These are phyloP conservation scores for Pseudococcus viburni DNA, from an alignment of 2,888 invertebrate species.

Conservation along the genomic window DNA sequence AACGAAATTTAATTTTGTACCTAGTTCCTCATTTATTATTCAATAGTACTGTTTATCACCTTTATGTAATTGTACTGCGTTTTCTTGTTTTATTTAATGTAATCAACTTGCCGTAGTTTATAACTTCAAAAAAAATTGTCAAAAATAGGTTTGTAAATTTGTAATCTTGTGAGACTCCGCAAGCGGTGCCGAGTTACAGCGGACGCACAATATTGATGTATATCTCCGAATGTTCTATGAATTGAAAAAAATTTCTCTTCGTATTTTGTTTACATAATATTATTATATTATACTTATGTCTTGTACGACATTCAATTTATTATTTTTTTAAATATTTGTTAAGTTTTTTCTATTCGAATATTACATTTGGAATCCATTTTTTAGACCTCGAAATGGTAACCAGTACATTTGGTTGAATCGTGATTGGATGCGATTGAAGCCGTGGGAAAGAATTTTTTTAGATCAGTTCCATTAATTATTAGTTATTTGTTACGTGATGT, in stretches of 20 bases:
- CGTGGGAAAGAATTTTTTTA: neutral
- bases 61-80: too few species aligned
- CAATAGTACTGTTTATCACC: too few species aligned
- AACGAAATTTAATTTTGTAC: too few species aligned
- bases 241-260: neutral
- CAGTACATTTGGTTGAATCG: neutral
- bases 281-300: neutral
- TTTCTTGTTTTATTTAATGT: too few species aligned
- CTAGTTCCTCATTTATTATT: too few species aligned
- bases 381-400: slow-evolving; percentile 1
- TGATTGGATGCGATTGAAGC: neutral
- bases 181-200: too few species aligned
- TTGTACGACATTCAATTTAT: neutral
- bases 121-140: too few species aligned
- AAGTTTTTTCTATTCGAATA: neutral
- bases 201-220: too few species aligned
- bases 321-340: neutral
- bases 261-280: neutral
- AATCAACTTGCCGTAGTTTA: too few species aligned
- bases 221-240: neutral
- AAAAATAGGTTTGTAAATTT: too few species aligned
- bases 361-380: neutral
- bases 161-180: too few species aligned
- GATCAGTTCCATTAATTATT: neutral
- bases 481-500: neutral